A percentile compares a stretch with the other conserved stretches of the same genome.
These are phyloP conservation scores for Cerastis leucographa DNA, from an alignment of 2,888 invertebrate genomes.

Conservation along the genomic window DNA sequence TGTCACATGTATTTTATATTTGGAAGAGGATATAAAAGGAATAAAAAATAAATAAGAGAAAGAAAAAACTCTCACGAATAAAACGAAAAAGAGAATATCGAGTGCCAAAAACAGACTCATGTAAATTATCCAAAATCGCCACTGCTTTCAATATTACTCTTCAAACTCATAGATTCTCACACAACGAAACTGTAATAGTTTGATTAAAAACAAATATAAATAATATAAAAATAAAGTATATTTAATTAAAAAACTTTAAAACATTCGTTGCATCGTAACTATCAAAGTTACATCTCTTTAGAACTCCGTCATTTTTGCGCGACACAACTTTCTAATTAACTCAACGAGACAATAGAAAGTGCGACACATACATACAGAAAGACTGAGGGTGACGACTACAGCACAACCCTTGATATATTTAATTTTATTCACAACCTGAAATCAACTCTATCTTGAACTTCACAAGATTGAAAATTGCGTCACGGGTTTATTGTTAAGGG, in stretches of 20 bases:
- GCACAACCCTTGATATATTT: constrained; percentile 73
- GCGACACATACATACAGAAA: constrained; percentile 78
- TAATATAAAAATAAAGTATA: too few relatives aligned
- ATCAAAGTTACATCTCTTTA: constrained; percentile 60
- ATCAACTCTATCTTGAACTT: constrained; percentile 31
- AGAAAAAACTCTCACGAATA: not conserved
- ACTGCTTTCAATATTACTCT: not conserved
- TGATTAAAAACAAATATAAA: too few relatives aligned
- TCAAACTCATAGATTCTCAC: too few relatives aligned
- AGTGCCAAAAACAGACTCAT: not conserved
- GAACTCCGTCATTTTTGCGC: constrained; percentile 70
- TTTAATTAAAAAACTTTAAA: constrained; percentile 53
- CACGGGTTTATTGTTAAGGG: constrained; percentile 41
- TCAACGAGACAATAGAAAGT: constrained; percentile 76
- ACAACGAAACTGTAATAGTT: not conserved
- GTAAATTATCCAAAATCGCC: not conserved
- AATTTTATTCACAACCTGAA: constrained; percentile 54
- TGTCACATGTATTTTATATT: not conserved
- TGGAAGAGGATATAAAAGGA: not conserved
- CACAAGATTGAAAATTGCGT: constrained; percentile 37
- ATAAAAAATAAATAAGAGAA: not conserved
- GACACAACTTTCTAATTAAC: constrained; percentile 86
- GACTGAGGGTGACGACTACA: constrained; percentile 81
- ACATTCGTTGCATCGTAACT: constrained; percentile 34
- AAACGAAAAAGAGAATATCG: not conserved